Base-by-base conservation (phyloP, 2,797 vertebrate species). In the Columba guinea region DNA sequence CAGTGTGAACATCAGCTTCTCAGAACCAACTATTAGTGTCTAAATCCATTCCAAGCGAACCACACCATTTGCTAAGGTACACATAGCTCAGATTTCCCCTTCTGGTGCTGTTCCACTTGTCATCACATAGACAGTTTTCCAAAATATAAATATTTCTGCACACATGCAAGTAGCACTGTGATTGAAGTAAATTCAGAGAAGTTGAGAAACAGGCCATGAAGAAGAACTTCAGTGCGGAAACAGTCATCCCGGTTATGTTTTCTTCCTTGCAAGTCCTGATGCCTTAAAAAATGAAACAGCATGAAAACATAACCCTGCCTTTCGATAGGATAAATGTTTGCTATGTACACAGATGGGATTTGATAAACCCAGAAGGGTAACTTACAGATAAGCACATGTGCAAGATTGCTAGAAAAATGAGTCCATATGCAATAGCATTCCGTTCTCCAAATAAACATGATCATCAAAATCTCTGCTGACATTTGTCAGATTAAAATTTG, bases 271-370 rank as follows among this genome's bases (percentile, higher is more conserved):
- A 65, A 69, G 51, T 73, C 20, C 11, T 60, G 32, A 68, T 83
- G 39, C 8, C 17, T 87, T 8, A 5, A 79, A 85, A 60, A 89
- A 85, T 41, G 16, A 85, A 81, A 35, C 3, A n/a, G 4, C 14
- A 51, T 59, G n/a, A 85, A 85, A 91, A 21, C 5, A 74, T n/a
- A 90, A 34, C 20, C 8, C 6, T 76, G 55, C 18, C 27, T 83
- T 92, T 93, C 79, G 87, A 24, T 7, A 71, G 27, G 34, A 92
- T 73, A 94, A 85, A 58, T 91, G 30, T 65, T 82, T 89, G 9
- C 14, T 87, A 17, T 69, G 18, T 71, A 84, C 44, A 19, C 79
- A 81, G 65, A 74, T 49, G 55, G 70, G 58, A 89, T 74, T 51
- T 83, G 37, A 84, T 52, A 59, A 93, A 81, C 55, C 58, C 51